phyloP scores from a whole-genome alignment of 2,113 vertebrate genomes.

The Tachuris rubrigastra region DNA sequence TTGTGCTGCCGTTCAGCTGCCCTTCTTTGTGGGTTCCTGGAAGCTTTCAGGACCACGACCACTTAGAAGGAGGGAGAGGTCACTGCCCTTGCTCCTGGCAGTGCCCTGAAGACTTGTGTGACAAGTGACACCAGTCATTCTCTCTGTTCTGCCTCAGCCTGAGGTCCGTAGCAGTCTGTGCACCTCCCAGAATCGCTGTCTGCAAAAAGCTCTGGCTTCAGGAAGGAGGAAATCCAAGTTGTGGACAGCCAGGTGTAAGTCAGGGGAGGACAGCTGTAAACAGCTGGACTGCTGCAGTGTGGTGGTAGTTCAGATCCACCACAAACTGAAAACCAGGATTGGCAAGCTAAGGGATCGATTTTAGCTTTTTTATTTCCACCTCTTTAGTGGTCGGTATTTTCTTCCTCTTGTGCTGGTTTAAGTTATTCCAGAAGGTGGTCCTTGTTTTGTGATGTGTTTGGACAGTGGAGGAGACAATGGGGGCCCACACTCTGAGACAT shows the following conservation, averaged over 20 bases:
- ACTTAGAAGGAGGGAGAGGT: background rate
- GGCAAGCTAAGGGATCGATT: background rate
- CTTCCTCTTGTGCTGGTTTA: background rate
- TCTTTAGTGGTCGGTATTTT: background rate
- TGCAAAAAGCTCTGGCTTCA: background rate
- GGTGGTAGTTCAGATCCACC: background rate
- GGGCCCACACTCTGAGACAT: background rate
- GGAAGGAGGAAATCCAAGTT: background rate
- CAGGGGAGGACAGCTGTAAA: background rate
- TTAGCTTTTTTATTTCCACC: background rate
- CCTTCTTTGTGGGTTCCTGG: background rate
- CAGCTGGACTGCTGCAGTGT: background rate
- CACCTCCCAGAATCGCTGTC: accelerated
- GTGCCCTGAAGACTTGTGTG: too few relatives aligned
- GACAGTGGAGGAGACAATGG: background rate
- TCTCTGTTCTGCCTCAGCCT: background rate
- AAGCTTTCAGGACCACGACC: background rate
- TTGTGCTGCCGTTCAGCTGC: background rate
- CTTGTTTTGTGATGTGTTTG: background rate
- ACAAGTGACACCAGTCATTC: accelerated
- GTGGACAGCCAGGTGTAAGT: accelerated
- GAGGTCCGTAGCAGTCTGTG: background rate
- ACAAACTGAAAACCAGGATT: accelerated
- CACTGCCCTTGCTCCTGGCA: background rate
- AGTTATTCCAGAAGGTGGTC: background rate